phyloP scores from a whole-genome alignment of 2,113 vertebrate species.

The Zosterops pallidus region DNA sequence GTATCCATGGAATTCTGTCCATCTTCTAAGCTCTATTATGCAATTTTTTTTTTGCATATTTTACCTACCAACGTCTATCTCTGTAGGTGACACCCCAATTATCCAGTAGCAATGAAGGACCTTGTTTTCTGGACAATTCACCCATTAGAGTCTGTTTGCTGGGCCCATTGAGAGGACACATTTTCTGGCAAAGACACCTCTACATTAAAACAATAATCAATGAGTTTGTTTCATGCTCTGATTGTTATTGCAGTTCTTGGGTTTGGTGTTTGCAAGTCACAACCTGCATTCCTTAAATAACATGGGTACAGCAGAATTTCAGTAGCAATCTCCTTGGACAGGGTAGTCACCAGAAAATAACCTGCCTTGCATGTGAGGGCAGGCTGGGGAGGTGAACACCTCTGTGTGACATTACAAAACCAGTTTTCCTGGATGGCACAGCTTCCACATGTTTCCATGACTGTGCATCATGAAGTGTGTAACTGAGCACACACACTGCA shows the following conservation, averaged over 20 bases:
- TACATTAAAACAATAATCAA: not conserved
- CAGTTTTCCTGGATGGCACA: not conserved
- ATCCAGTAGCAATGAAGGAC: not conserved
- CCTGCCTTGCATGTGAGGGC: not conserved
- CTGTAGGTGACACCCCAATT: not conserved
- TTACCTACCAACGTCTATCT: not conserved
- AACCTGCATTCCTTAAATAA: not conserved
- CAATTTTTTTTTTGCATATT: not conserved
- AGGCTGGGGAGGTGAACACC: not conserved
- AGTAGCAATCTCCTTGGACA: not conserved
- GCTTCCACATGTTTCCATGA: not conserved
- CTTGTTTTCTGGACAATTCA: not conserved
- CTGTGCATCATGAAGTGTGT: not conserved
- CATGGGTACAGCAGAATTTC: not conserved
- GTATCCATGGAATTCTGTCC: not conserved
- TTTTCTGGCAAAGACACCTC: not conserved
- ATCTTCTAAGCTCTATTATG: not conserved
- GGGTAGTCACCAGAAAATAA: not conserved
- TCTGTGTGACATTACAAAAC: not conserved
- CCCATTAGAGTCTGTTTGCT: not conserved
- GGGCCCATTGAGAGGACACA: not conserved
- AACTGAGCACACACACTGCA: accelerated
- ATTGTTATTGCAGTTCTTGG: not conserved
- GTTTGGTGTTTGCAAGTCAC: not conserved
- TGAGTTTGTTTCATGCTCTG: not conserved